Evolutionary conservation across 2,888 invertebrate genomes (phyloP).

Genomic region (Scaptomyza reducta): DNA sequence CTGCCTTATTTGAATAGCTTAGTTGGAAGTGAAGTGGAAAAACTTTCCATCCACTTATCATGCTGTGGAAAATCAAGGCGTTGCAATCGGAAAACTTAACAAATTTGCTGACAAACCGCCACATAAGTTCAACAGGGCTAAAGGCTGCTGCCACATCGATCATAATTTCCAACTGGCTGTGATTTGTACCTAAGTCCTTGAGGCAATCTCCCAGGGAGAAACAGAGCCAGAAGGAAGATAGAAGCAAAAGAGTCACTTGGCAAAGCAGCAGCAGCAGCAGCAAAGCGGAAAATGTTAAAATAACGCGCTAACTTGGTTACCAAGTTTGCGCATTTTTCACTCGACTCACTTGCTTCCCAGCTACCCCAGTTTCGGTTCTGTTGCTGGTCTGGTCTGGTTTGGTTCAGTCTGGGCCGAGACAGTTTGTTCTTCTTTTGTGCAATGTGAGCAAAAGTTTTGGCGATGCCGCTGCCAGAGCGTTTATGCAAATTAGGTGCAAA

Average conservation of each 20-base stretch:
- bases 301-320: conserved; percentile 80
- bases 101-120: conserved; percentile 72
- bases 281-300: conserved; percentile 78
- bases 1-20: background rate
- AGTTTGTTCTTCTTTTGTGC: conserved; percentile 64
- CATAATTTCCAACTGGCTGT: conserved; percentile 73
- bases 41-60: conserved; percentile 42
- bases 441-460: conserved; percentile 77
- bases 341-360: conserved; percentile 59
- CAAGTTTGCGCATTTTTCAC: conserved; percentile 80
- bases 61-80: conserved; percentile 36
- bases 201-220: conserved; percentile 42
- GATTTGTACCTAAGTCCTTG: conserved; percentile 77
- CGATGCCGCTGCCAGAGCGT: conserved; percentile 75
- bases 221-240: conserved; percentile 27
- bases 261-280: conserved; percentile 53
- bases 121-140: conserved; percentile 49
- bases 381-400: conserved; percentile 11
- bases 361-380: background rate
- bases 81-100: conserved; percentile 71
- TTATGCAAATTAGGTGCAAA: conserved; percentile 77
- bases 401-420: conserved; percentile 21
- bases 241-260: conserved; percentile 37
- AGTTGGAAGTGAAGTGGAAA: background rate
- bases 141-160: conserved; percentile 68